These are phyloP conservation scores for Typhlomys cinereus DNA, from an alignment of 2,113 vertebrate genomes.

Conservation along the genomic window DNA sequence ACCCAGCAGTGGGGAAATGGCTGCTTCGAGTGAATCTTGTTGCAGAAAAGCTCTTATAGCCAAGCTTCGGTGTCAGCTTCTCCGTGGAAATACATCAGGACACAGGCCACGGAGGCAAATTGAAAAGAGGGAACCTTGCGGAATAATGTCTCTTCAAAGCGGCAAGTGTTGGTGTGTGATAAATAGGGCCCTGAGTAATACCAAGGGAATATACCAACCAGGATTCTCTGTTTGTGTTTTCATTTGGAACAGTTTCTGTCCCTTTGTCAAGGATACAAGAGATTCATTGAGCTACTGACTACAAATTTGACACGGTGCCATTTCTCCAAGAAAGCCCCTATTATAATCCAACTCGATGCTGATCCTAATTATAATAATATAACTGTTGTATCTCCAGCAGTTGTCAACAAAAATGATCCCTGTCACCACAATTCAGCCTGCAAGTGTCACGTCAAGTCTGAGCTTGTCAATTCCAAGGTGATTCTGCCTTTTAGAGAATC, in stretches of 20 bases:
- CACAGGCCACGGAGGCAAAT: constrained; percentile 61
- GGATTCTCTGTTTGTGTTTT: constrained; percentile 79
- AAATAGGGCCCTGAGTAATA: constrained; percentile 74
- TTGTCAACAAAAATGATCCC: constrained; percentile 79
- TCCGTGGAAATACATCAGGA: constrained; percentile 72
- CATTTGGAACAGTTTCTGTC: constrained; percentile 79
- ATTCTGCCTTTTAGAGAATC: constrained; percentile 53
- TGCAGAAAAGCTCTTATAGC: constrained; percentile 62
- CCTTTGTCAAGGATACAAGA: constrained; percentile 83
- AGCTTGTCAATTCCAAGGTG: constrained; percentile 61
- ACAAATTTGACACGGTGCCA: constrained; percentile 84
- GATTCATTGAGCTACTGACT: constrained; percentile 84
- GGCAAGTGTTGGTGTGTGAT: constrained; percentile 75
- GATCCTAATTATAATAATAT: constrained; percentile 85
- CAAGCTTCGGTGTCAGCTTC: constrained; percentile 45
- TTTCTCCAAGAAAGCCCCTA: constrained; percentile 83
- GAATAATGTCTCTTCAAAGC: constrained; percentile 76
- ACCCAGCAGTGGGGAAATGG: constrained; percentile 47
- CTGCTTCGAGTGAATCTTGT: constrained; percentile 72
- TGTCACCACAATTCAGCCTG: constrained; percentile 62
- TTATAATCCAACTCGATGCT: constrained; percentile 81
- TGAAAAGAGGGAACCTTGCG: constrained; percentile 71
- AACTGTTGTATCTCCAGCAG: constrained; percentile 80
- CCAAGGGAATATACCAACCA: constrained; percentile 77
- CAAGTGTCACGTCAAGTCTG: constrained; percentile 61